Percentiles rank a stretch among this genome's conserved stretches.
Evolutionary conservation across 92 coral and sea anemone species (phyloP).

Genomic region (Phenganax stokvisi): DNA sequence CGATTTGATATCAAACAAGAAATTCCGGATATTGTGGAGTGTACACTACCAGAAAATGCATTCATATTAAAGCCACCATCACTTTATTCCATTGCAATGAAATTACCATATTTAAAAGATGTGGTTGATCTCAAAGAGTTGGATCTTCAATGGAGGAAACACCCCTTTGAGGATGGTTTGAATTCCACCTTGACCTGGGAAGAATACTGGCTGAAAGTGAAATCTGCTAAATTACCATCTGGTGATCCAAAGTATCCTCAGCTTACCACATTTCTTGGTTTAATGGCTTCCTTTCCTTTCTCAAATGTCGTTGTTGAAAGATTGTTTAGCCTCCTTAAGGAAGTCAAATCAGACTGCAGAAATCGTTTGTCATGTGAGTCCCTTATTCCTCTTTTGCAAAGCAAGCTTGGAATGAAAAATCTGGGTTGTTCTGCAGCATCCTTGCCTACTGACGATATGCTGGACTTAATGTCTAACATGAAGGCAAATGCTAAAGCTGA

Average conservation of each 20-base stretch:
- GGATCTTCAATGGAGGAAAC: slow-evolving; percentile 22
- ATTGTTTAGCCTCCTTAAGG: background rate
- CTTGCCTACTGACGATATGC: background rate
- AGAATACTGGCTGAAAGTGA: slow-evolving; percentile 27
- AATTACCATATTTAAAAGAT: slow-evolving; percentile 13
- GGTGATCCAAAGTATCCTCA: slow-evolving; percentile 1
- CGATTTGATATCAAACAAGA: background rate
- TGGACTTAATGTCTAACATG: background rate
- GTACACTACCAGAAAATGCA: slow-evolving; percentile 9
- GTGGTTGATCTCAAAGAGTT: slow-evolving; percentile 17
- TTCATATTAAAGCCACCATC: slow-evolving; percentile 21
- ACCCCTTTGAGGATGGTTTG: slow-evolving; percentile 31
- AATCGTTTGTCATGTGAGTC: background rate
- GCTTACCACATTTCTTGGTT: background rate
- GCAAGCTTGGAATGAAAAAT: background rate
- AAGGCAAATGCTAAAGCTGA: background rate
- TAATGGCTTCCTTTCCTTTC: background rate
- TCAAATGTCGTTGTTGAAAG: slow-evolving; percentile 6
- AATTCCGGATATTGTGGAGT: slow-evolving; percentile 2
- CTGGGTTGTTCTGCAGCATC: slow-evolving; percentile 1
- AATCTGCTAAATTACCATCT: slow-evolving; percentile 13
- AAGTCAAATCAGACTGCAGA: slow-evolving; percentile 1
- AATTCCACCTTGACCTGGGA: slow-evolving; percentile 21
- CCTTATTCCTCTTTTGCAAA: background rate
- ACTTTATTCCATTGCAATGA: slow-evolving; percentile 5